phyloP scores from a whole-genome alignment of 2,113 vertebrate genomes.

The Apodemus speciosus region DNA sequence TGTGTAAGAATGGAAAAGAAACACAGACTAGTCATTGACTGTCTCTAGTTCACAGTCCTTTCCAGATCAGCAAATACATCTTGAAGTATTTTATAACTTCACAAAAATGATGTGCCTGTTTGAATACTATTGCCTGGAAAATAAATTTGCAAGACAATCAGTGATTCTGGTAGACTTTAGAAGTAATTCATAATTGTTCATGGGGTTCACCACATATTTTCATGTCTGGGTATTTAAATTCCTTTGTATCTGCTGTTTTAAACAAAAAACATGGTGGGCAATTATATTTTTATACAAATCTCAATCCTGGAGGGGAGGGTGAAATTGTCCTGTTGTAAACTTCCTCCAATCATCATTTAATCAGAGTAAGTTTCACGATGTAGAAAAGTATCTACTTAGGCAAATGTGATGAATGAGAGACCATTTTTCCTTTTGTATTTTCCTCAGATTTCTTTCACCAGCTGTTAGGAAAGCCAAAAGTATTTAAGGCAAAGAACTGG shows the following conservation, averaged over 20 bases:
- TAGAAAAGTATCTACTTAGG: neutral
- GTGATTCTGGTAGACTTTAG: neutral
- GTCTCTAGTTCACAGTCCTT: neutral
- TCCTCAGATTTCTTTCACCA: slow-evolving; percentile 33
- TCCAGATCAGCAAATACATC: neutral
- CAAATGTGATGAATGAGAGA: neutral
- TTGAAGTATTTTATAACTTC: slow-evolving; percentile 16
- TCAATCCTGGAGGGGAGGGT: neutral
- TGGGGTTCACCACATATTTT: neutral
- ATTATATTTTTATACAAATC: neutral
- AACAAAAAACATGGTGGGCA: neutral
- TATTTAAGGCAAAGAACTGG: neutral
- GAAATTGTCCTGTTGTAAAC: neutral
- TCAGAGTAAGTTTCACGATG: neutral
- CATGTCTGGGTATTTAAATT: neutral
- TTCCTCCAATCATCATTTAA: neutral
- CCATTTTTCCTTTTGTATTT: neutral
- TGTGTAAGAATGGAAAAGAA: neutral
- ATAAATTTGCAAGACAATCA: neutral
- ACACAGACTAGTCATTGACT: neutral
- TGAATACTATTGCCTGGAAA: neutral
- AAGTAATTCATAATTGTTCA: neutral
- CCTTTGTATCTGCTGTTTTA: neutral
- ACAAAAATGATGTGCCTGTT: neutral
- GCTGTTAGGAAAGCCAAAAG: neutral